Conservation (phyloP, 2,113 vertebrate species). For the Sclerurus mexicanus region DNA sequence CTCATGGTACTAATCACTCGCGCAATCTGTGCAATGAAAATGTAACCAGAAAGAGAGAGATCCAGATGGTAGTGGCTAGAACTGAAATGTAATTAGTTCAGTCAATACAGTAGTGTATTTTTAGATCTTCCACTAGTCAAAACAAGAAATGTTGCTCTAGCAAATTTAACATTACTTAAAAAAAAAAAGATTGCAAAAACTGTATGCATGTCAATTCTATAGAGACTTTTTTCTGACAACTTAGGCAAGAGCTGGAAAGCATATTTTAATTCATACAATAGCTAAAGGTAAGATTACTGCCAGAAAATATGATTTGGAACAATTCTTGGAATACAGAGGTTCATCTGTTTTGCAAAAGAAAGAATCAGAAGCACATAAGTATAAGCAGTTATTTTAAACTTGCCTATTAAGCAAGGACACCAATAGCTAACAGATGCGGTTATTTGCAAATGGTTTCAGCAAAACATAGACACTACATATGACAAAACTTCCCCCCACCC, state of each 20-base stretch:
- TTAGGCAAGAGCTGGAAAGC: constrained; percentile 62
- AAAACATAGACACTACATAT: constrained; percentile 31
- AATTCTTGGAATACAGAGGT: constrained; percentile 68
- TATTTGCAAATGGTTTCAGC: constrained; percentile 64
- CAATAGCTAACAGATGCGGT: constrained; percentile 77
- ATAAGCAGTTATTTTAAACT: constrained; percentile 77
- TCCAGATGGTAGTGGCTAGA: constrained; percentile 49
- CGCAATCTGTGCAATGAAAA: constrained; percentile 40
- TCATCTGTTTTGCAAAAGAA: constrained; percentile 77
- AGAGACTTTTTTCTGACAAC: constrained; percentile 61
- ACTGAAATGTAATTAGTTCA: constrained; percentile 40
- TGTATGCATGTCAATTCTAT: constrained; percentile 47
- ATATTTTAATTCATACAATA: constrained; percentile 72
- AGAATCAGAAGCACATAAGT: constrained; percentile 71
- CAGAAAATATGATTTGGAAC: constrained; percentile 73
- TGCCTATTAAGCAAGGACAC: constrained; percentile 71
- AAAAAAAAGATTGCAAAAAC: constrained; percentile 29
- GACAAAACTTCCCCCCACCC: neutral
- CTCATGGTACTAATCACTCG: constrained; percentile 14
- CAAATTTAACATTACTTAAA: constrained; percentile 43
- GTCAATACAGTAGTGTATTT: constrained; percentile 49
- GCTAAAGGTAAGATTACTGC: constrained; percentile 68
- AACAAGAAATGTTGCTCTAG: constrained; percentile 62
- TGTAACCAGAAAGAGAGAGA: constrained; percentile 25
- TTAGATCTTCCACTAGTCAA: constrained; percentile 48